Base-by-base conservation (phyloP, 2,888 invertebrate species). In the Nycteola revayana region DNA sequence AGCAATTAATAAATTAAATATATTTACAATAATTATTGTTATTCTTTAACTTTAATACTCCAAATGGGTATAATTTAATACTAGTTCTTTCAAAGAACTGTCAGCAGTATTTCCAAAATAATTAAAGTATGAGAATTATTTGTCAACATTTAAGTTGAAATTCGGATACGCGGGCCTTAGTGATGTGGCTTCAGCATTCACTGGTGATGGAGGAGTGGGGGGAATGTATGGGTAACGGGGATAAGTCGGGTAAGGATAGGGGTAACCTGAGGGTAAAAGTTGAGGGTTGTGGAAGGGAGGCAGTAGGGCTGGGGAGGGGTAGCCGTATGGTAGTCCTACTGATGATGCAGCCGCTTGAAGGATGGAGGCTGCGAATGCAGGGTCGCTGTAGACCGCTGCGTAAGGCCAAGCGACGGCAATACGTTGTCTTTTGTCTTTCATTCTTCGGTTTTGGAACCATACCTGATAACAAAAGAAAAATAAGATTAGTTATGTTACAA, bases 371-470 rank as follows among this genome's bases (percentile, higher is more conserved):
- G 98, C 97, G 61, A 98, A 93, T 0, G 96, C 94, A 0, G 98
- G 98, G 66, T 98, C 98, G 14, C 96, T 94, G 84, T 97, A 97
- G 36, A 98, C 96, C 0, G 96, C 95, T 0, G 96, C 94, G 80
- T 97, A 97, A 0, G 98, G 98, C 98, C 98, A 98, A 0, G 96
- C 94, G 55, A 98, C 93, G 0, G 98, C 96, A 76, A 98, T 94
- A 8, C 97, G 91, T 71, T 99, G 98, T 0, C 99, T 92, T 66
- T 99, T 99, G 88, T 99, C 98, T 73, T 99, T 98, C 97, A 98
- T 98, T 32, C 98, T 90, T 20, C 98, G 91, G 76, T 98, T 98
- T 91, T 98, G 98, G 77, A 99, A 99, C 99, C 99, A 99, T 9
- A 97, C 96, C 96, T 96, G 90, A 80, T 22, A 52, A 59, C 59